phyloP scores from a whole-genome alignment of 2,888 invertebrate genomes.

The Cryptocephalus moraei region DNA sequence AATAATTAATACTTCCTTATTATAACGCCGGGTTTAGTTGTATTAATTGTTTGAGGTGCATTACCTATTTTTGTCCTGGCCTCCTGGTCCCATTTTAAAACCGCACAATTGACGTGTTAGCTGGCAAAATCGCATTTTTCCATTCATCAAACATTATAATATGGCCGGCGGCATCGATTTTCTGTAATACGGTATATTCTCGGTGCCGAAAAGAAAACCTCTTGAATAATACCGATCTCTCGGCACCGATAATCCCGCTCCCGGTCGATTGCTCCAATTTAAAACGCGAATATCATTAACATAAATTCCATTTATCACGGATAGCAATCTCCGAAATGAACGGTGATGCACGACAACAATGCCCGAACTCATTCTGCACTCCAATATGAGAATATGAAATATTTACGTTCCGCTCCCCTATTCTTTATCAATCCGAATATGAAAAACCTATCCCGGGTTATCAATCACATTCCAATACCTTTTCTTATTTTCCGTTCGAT shows the following conservation, averaged over 20 bases:
- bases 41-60: too few species aligned
- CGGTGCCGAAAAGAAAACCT: too few species aligned
- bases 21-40: too few species aligned
- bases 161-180: too few species aligned
- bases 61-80: too few species aligned
- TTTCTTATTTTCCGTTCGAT: conserved; percentile 11
- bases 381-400: conserved; percentile 10
- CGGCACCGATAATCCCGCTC: background rate
- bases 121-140: too few species aligned
- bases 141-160: too few species aligned
- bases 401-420: conserved; percentile 11
- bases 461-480: conserved; percentile 17
- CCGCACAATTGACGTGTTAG: too few species aligned
- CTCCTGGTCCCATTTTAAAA: too few species aligned
- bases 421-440: conserved; percentile 17
- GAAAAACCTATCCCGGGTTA: conserved; percentile 14
- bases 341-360: conserved; percentile 10
- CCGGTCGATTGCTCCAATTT: conserved; percentile 8
- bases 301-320: conserved; percentile 16
- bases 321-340: conserved; percentile 6
- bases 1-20: too few species aligned
- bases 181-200: too few species aligned
- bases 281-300: conserved; percentile 15
- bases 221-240: conserved; percentile 1
- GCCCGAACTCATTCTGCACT: conserved; percentile 5